Evolutionary conservation across 1,140 invertebrate genomes (phyloP), one percentile per base, ranked within the genome.

Genomic region (Scaptomyza pallida): DNA sequence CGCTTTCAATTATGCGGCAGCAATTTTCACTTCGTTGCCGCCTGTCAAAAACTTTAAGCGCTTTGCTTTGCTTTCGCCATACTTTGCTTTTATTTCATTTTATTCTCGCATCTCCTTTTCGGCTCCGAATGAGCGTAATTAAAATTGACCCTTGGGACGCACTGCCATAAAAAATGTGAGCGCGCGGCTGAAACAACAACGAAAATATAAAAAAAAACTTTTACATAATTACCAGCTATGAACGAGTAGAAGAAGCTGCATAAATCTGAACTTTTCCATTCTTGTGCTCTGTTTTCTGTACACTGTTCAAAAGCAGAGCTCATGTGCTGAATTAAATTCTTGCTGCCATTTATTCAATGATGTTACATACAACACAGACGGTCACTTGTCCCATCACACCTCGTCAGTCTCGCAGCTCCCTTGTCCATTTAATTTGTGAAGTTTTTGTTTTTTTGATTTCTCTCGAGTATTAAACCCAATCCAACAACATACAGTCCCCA

Each of bases 11-110:
- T 86, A 88, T 82, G 78, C 71, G 64, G 16, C 37, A 64, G 48
- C 78, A 88, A 88, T 88, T 88, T 88, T 88, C 82, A 88, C 82
- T 88, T 82, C 75, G 82, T 88, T 82, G 74, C 50, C 83, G 82
- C 71, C 75, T 86, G 82, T 88, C 82, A 61, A 73, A 80, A 82
- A 89, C 71, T 88, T 86, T 69, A 82, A 82, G 81, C 81, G 65
- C 78, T 67, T 63, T 67, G 62, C 78, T 75, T 81, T 62, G 55
- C 23, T 47, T 64, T 78, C 69, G 16, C 33, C 52, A 41, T 48
- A 23, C 23, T 40, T 41, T 50, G 37, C 41, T 35, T 48, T 71
- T 52, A 23, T 56, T 56, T 63, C 64, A 33, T 62, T 75, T 54
- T 41, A 33, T 68, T 64, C 6, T 55, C 19, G 30, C 64, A 62